phyloP scores from a whole-genome alignment of 2,888 invertebrate genomes.

The Eudasyphora cyanicolor region DNA sequence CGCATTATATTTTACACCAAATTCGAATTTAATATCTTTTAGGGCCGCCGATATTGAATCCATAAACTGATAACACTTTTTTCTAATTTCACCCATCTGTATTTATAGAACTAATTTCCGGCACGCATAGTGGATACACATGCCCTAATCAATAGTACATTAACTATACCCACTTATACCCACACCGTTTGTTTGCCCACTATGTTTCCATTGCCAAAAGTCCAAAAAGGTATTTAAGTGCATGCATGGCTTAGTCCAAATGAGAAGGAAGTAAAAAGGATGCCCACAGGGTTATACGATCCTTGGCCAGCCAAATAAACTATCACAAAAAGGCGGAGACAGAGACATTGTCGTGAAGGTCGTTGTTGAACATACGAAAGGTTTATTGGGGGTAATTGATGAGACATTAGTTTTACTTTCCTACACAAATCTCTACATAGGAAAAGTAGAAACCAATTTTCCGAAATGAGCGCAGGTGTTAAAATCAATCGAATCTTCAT shows the following conservation, averaged over 20 bases:
- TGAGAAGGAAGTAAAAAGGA: background rate
- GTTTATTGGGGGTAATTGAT: slow-evolving; percentile 57
- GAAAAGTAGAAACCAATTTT: slow-evolving; percentile 25
- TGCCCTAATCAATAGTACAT: background rate
- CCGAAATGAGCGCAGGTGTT: slow-evolving; percentile 54
- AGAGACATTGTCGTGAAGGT: slow-evolving; percentile 37
- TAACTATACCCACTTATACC: background rate
- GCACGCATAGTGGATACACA: too few relatives aligned
- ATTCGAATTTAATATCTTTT: too few relatives aligned
- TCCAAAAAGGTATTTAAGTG: background rate
- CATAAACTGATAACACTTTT: background rate
- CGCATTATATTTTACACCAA: too few relatives aligned
- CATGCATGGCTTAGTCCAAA: background rate
- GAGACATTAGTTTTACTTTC: slow-evolving; percentile 49
- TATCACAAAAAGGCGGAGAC: slow-evolving; percentile 31
- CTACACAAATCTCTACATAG: slow-evolving; percentile 11
- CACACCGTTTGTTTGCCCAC: background rate
- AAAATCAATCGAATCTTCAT: slow-evolving; percentile 54
- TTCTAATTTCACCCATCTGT: background rate
- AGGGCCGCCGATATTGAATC: background rate
- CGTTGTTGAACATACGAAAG: slow-evolving; percentile 24
- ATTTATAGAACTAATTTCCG: background rate
- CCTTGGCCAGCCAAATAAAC: slow-evolving; percentile 18
- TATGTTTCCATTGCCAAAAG: background rate
- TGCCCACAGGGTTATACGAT: too few relatives aligned